Percentiles rank a stretch among this genome's conserved stretches.
Conservation (phyloP, 2,888 invertebrate genomes). For the Nomada ferruginata region DNA sequence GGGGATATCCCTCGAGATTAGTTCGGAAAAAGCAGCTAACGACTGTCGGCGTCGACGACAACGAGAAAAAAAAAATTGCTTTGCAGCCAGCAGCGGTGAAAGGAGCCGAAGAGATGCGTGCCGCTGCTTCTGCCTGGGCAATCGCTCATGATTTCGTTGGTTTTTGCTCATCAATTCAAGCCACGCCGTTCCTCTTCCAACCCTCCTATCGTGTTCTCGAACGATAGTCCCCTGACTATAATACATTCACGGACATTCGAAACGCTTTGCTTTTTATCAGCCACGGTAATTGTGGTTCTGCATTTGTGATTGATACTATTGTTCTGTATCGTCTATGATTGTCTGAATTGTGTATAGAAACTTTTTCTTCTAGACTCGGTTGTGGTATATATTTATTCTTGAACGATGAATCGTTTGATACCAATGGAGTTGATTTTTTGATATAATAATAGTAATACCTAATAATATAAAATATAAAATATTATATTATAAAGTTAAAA, state of each 20-base stretch:
- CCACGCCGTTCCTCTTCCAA: slow-evolving; percentile 57
- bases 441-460: no score
- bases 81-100: slow-evolving; percentile 65
- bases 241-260: slow-evolving; percentile 38
- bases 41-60: slow-evolving; percentile 76
- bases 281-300: background rate
- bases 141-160: slow-evolving; percentile 77
- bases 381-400: no score
- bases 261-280: slow-evolving; percentile 29
- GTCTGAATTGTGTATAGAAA: no score
- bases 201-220: slow-evolving; percentile 41
- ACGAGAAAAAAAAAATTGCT: slow-evolving; percentile 75
- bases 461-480: no score
- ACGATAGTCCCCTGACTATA: slow-evolving; percentile 57
- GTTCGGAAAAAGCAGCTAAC: slow-evolving; percentile 79
- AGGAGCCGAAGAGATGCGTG: slow-evolving; percentile 64
- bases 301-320: slow-evolving; percentile 25
- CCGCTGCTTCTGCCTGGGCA: slow-evolving; percentile 63
- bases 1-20: slow-evolving; percentile 75
- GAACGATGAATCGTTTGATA: no score
- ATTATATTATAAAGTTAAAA: background rate
- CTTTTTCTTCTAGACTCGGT: no score
- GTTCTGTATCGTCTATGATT: no score
- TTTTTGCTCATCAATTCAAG: slow-evolving; percentile 80
- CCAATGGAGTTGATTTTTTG: no score